Conservation (phyloP, 2,797 vertebrate genomes). For the Lophotriccus pileatus region DNA sequence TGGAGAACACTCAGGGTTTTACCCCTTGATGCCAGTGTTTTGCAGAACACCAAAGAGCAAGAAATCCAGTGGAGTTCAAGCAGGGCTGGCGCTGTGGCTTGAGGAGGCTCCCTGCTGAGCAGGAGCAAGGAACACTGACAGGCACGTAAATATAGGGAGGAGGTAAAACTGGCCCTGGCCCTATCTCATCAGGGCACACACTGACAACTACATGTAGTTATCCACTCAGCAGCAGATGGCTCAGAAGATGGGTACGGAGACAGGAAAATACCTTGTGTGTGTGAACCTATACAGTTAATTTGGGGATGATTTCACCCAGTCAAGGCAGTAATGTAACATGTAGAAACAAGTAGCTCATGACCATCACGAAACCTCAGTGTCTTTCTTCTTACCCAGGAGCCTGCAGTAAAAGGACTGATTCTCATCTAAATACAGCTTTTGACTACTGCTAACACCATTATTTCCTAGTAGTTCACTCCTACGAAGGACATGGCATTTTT, state of each 20-base stretch:
- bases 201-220: background rate
- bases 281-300: background rate
- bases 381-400: background rate
- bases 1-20: accelerated
- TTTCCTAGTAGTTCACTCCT: background rate
- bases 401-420: background rate
- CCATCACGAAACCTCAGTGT: background rate
- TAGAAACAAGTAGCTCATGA: background rate
- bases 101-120: background rate
- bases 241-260: background rate
- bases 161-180: background rate
- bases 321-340: background rate
- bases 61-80: background rate
- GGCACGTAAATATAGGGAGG: accelerated
- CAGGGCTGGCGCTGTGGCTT: background rate
- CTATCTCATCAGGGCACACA: background rate
- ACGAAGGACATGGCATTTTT: background rate
- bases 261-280: background rate
- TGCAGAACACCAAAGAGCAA: background rate
- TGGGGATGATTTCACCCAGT: background rate
- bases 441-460: background rate
- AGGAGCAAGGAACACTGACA: background rate
- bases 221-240: background rate
- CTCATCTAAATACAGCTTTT: background rate
- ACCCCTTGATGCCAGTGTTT: background rate